Base-by-base conservation (phyloP, 2,113 vertebrate species). In the Corydoras sp. region DNA sequence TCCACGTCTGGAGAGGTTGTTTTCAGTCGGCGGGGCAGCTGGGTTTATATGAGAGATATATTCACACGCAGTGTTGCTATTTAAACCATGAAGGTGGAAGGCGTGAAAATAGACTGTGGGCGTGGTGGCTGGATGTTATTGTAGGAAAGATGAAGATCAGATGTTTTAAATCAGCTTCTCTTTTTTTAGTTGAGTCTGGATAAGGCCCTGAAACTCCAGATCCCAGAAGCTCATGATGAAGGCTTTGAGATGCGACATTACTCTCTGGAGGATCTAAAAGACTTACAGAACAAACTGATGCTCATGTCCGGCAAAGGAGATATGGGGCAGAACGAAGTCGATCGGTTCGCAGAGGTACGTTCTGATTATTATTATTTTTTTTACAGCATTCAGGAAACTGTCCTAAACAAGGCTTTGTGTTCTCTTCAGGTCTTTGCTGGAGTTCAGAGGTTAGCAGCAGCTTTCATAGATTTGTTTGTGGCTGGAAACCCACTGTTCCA, bases 231-330 rank as follows among this genome's bases (percentile, higher is more conserved):
- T n/a, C 85, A 87, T 2, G 86, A 83, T 2, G 87, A 70, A 0
- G 79, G 76, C 43, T 72, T 68, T 12, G 74, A 85, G 8, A 65
- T 43, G 0, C 85, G 92, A 24, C 54, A 50, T 5, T 97, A 94
- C 76, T 90, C 91, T 0, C 82, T 94, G 5, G 92, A 94, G 13
- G 95, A 98, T 50, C 88, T 98, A 15, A 84, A 87, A 2, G 97
- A 99, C 18, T 88, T 99, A 50, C 87, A 96, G 79, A 97, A 98
- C 85, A 99, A 99, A 73, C 86, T 99, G 64, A 99, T 99, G 96
- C 92, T 99, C 9, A 96, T 98, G 94, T 98, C 96, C 0, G 89
- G 92, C 31, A 96, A 94, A 86, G 94, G 89, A 5, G 96, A 97
- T 35, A 93, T 94, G 80, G 89, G 86, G 29, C 86, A 88, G 2